Evolutionary conservation across 2,888 invertebrate genomes (phyloP).

Genomic region (Hipparchia semele): DNA sequence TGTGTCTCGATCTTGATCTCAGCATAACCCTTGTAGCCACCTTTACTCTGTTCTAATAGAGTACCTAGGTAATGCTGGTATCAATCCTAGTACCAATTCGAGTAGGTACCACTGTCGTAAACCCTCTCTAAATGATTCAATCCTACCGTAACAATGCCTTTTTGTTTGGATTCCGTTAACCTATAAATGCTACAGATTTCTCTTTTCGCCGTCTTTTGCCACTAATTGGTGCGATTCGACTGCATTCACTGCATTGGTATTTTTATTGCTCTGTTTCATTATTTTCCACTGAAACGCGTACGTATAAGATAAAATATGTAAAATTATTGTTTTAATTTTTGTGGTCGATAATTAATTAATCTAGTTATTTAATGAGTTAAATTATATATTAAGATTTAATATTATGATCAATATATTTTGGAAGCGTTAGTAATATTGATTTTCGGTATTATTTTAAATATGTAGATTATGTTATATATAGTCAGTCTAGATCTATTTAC

Average conservation of each 20-base stretch:
- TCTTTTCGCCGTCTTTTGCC: constrained; percentile 53
- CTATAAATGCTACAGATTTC: constrained; percentile 68
- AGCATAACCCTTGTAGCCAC: background rate
- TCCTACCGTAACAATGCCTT: constrained; percentile 64
- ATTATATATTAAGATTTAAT: no score
- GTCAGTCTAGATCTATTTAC: no score
- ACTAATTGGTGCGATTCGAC: constrained; percentile 58
- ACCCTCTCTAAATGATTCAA: constrained; percentile 44
- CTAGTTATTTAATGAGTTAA: no score
- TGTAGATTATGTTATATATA: no score
- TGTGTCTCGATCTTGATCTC: no score
- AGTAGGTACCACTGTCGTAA: constrained; percentile 20
- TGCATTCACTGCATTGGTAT: constrained; percentile 34
- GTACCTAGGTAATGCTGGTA: background rate
- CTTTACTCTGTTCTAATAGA: background rate
- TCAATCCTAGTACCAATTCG: background rate
- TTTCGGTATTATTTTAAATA: no score
- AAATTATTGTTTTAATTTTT: constrained; percentile 16
- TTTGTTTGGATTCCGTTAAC: constrained; percentile 59
- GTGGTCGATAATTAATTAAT: background rate
- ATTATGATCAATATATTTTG: no score
- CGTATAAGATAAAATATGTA: constrained; percentile 14
- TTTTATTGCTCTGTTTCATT: constrained; percentile 32
- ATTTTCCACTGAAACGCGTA: constrained; percentile 16
- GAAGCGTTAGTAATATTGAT: no score